Evolutionary conservation across 2,113 vertebrate genomes (phyloP), one percentile per base, ranked within the genome.

Genomic region (Ageneiosus marmoratus): DNA sequence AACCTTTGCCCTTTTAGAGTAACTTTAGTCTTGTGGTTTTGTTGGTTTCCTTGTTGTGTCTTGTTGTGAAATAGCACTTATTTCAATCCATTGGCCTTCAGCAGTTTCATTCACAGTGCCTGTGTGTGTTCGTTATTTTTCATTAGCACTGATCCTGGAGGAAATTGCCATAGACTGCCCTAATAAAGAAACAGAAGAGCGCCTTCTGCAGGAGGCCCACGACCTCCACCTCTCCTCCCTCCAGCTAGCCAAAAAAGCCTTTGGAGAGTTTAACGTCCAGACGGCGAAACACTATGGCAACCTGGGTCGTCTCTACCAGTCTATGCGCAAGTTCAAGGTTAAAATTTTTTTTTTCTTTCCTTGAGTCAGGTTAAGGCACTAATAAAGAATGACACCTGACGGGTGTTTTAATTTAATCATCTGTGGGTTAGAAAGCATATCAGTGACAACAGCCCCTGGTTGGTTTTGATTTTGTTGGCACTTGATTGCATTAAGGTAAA

Each of bases 301-400:
- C 93, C 95, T 99, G 63, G 98, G 98, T 65, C 95, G 98, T 44
- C 96, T 99, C 84, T 99, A 99, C 92, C 98, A 99, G 92, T 99
- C 98, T 74, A 99, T 99, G 98, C 95, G 98, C 91, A 99, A 98
- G 92, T 99, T 99, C 89, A 99, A 99, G 97, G 98, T 99, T 46
- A 53, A 0, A 22, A 3, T 29, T 27, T 51, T 48, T 32, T 73
- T 73, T 65, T 24, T 2, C 24, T 72, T 48, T 72, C 69, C 16
- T 0, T 15, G 22, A 13, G 41, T 48, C 5, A 16, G 65, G 34
- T 24, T 16, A 16, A 67, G 5, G 5, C 5, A 37, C 3, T 44
- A 41, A 73, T 73, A 8, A 1, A 73, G 2, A 18, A 27, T 48
- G 15, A 16, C 48, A 69, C 41, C 48, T 48, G 70, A 8, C 46